phyloP scores from a whole-genome alignment of 2,888 invertebrate genomes.

The Amphipyra tragopoginis region DNA sequence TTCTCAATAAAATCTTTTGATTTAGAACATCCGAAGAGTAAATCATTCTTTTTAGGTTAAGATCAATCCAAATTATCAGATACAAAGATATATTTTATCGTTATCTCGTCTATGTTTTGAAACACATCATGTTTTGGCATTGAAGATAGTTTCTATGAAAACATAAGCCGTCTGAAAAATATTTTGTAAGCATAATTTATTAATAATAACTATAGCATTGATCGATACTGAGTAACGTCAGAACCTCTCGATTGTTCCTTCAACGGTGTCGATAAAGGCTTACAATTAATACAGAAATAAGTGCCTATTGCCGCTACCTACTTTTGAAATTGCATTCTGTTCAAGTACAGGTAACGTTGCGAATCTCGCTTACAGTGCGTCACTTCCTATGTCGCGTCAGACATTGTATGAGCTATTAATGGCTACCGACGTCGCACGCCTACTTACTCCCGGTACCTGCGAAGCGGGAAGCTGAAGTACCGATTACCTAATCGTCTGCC shows the following conservation, averaged over 20 bases:
- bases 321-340: constrained; percentile 42
- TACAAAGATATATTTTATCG: constrained; percentile 51
- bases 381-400: constrained; percentile 46
- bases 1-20: not conserved
- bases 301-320: constrained; percentile 16
- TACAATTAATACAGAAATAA: constrained; percentile 18
- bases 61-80: constrained; percentile 46
- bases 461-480: constrained; percentile 14
- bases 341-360: constrained; percentile 36
- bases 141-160: constrained; percentile 27
- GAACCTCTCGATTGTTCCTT: constrained; percentile 39
- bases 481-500: constrained; percentile 21
- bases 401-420: constrained; percentile 46
- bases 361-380: constrained; percentile 35
- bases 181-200: constrained; percentile 8
- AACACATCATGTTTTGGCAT: constrained; percentile 27
- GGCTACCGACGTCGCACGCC: constrained; percentile 6
- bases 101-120: constrained; percentile 47
- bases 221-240: constrained; percentile 35
- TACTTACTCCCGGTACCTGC: constrained; percentile 1
- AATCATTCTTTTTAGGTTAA: constrained; percentile 35
- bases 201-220: constrained; percentile 5
- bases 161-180: constrained; percentile 6
- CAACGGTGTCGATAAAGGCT: constrained; percentile 43
- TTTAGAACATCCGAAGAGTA: constrained; percentile 7